These are phyloP conservation scores for Ochropacha duplaris DNA, from an alignment of 2,888 invertebrate species.

Conservation along the genomic window DNA sequence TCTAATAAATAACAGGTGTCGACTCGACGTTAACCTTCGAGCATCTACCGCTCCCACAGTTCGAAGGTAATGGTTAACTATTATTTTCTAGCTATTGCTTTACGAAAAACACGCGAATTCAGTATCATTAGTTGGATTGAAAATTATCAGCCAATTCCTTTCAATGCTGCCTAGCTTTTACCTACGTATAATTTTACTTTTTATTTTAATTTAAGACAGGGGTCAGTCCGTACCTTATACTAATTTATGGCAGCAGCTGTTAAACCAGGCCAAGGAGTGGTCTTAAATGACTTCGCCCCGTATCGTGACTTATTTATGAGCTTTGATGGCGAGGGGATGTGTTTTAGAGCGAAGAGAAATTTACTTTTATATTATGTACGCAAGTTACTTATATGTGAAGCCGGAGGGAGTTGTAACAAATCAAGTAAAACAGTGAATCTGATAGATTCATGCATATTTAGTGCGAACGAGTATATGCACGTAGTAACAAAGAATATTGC, in stretches of 20 bases:
- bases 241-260: conserved; percentile 4
- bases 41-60: conserved; percentile 40
- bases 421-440: conserved; percentile 11
- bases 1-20: conserved; percentile 76
- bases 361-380: conserved; percentile 13
- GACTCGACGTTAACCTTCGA: conserved; percentile 51
- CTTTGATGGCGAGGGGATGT: conserved; percentile 13
- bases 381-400: conserved; percentile 10
- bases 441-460: conserved; percentile 9
- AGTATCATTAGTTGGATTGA: conserved; percentile 9
- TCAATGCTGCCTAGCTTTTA: background rate
- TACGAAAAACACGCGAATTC: conserved; percentile 25
- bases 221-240: background rate
- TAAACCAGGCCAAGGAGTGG: background rate
- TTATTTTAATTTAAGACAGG: too few relatives aligned
- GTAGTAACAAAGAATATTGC: background rate
- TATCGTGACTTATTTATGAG: conserved; percentile 18
- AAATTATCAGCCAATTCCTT: background rate
- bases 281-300: background rate
- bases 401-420: conserved; percentile 19
- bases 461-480: too few relatives aligned
- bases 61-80: conserved; percentile 36
- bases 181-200: background rate
- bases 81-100: conserved; percentile 30
- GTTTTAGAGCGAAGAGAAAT: conserved; percentile 17